phyloP scores from a whole-genome alignment of 2,797 vertebrate genomes.

The Schizothorax lantsangensis region DNA sequence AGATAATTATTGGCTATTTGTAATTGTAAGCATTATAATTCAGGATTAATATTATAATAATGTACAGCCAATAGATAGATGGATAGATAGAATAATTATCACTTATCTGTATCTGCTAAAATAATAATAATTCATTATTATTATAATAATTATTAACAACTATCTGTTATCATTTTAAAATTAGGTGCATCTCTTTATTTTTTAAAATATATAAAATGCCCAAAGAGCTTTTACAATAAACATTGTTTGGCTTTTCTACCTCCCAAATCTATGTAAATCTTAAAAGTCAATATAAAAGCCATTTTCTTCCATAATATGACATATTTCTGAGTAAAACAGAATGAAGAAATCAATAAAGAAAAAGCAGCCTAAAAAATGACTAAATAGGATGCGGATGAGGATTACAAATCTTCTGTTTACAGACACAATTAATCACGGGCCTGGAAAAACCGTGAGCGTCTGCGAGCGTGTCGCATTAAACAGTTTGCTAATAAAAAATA shows the following conservation, averaged over 20 bases:
- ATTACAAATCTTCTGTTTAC: slow-evolving; percentile 69
- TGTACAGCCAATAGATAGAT: not conserved
- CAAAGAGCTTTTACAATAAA: not conserved
- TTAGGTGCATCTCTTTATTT: not conserved
- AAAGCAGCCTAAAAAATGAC: not conserved
- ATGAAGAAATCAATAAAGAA: not conserved
- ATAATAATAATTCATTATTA: not conserved
- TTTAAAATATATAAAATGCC: not conserved
- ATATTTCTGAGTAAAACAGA: not conserved
- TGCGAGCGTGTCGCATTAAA: not conserved
- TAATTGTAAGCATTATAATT: not conserved
- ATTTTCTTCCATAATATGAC: not conserved
- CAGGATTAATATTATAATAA: not conserved
- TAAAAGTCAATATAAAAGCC: not conserved
- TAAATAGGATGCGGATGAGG: slow-evolving; percentile 11
- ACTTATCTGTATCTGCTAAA: not conserved
- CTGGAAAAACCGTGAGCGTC: not conserved
- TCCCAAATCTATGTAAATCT: not conserved
- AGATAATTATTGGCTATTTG: not conserved
- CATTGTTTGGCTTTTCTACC: not conserved
- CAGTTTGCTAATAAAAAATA: not conserved
- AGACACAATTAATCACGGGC: slow-evolving; percentile 52
- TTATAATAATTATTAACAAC: not conserved
- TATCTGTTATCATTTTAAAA: not conserved
- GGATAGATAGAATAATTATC: too few relatives aligned